A percentile compares a stretch with the other conserved stretches of the same genome.
These are phyloP conservation scores for Rhinella marina DNA, from an alignment of 2,797 vertebrate species.

Conservation along the genomic window DNA sequence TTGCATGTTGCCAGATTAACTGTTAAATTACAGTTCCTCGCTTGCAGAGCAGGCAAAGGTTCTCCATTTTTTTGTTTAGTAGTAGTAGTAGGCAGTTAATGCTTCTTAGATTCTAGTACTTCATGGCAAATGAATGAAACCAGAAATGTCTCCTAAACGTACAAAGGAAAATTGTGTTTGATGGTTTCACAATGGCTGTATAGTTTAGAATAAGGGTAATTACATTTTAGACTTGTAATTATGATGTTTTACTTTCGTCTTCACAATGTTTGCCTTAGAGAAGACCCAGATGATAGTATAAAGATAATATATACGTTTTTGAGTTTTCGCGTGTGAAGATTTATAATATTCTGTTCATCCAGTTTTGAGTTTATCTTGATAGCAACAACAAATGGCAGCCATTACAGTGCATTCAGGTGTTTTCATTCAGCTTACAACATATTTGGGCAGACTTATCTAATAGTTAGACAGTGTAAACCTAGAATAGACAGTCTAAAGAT, in stretches of 20 bases:
- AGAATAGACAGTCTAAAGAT: too few species aligned
- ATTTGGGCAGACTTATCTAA: too few species aligned
- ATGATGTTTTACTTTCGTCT: not conserved
- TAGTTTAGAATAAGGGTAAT: not conserved
- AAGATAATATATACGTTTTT: not conserved
- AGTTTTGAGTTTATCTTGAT: not conserved
- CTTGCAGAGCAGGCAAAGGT: slow-evolving; percentile 34
- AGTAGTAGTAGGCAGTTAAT: slow-evolving; percentile 66
- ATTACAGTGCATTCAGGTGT: too few species aligned
- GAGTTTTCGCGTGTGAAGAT: not conserved
- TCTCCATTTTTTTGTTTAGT: slow-evolving; percentile 50
- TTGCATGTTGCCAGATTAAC: slow-evolving; percentile 85
- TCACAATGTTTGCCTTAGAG: not conserved
- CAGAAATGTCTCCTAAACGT: slow-evolving; percentile 14
- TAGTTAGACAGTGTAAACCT: too few species aligned
- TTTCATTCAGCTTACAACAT: not conserved
- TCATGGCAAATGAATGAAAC: slow-evolving; percentile 5
- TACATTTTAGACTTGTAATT: not conserved
- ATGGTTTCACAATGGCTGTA: slow-evolving; percentile 4
- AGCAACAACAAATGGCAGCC: not conserved
- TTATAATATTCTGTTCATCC: not conserved
- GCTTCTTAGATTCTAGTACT: slow-evolving; percentile 10
- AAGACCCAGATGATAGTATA: not conserved
- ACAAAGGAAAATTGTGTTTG: slow-evolving; percentile 33
- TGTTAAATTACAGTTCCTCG: slow-evolving; percentile 69